phyloP scores from a whole-genome alignment of 2,888 invertebrate species.

The Drosophila recens region DNA sequence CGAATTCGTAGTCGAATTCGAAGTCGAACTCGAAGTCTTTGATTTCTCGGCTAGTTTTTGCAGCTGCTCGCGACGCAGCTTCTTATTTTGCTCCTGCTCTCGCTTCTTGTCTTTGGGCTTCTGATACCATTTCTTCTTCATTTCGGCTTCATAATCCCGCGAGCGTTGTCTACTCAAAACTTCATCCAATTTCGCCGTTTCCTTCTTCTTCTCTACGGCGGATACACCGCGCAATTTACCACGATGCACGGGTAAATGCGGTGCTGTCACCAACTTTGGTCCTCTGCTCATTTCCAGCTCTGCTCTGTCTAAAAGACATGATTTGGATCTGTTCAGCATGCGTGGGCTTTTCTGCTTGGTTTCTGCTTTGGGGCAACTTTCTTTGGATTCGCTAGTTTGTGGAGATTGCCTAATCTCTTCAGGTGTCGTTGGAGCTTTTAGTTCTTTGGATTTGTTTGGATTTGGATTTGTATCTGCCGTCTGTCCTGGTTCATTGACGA shows the following conservation, averaged over 20 bases:
- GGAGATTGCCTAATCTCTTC: too few relatives aligned
- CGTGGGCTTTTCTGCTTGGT: not conserved
- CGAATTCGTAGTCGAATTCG: too few relatives aligned
- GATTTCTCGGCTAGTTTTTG: conserved; percentile 75
- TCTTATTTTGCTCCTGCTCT: conserved; percentile 55
- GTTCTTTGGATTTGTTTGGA: not conserved
- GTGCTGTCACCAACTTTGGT: conserved; percentile 77
- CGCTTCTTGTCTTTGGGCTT: conserved; percentile 70
- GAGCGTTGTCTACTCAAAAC: conserved; percentile 40
- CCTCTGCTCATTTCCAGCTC: conserved; percentile 15
- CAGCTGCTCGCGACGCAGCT: conserved; percentile 76
- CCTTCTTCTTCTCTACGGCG: conserved; percentile 29
- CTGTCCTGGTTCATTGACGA: not conserved
- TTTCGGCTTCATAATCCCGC: conserved; percentile 34
- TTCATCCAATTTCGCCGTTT: conserved; percentile 18
- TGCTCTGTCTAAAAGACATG: not conserved
- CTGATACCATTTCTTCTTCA: conserved; percentile 79
- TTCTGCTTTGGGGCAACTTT: too few relatives aligned
- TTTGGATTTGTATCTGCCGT: too few relatives aligned
- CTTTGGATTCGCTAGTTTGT: too few relatives aligned
- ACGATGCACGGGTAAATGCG: conserved; percentile 71
- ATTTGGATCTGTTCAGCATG: not conserved
- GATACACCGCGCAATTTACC: conserved; percentile 79
- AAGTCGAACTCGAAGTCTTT: not conserved
- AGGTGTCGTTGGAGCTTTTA: not conserved